A percentile compares a stretch with the other conserved stretches of the same genome.
Conservation (phyloP, 2,797 vertebrate species). For the Champsocephalus gunnari region DNA sequence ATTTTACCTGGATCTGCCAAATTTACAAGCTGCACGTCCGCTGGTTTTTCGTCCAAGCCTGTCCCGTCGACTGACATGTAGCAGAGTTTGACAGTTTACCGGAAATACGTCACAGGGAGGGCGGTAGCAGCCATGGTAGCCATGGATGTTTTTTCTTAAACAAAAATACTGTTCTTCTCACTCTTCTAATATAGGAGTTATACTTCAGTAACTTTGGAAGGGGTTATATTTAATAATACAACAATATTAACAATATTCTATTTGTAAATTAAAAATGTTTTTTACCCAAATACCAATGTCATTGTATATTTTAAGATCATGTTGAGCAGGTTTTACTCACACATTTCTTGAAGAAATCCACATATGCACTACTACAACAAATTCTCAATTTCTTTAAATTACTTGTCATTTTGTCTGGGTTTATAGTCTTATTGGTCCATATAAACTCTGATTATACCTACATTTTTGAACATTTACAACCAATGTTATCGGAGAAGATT, state of each 20-base stretch:
- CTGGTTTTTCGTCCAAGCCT: constrained; percentile 42
- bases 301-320: neutral
- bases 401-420: neutral
- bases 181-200: neutral
- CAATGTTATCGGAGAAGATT: no score
- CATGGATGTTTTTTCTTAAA: neutral
- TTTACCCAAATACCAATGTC: rapidly evolving
- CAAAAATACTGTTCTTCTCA: neutral
- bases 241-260: neutral
- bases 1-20: constrained; percentile 53
- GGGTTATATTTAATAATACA: no score
- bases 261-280: neutral
- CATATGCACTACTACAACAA: neutral
- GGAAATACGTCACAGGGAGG: constrained; percentile 73
- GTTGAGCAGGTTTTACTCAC: neutral
- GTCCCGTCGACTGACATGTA: constrained; percentile 43
- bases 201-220: neutral
- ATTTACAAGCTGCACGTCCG: constrained; percentile 9
- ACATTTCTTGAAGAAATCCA: rapidly evolving
- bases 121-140: neutral
- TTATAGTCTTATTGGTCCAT: no score
- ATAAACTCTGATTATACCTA: neutral
- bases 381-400: neutral
- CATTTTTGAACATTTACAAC: neutral
- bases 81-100: constrained; percentile 72